phyloP scores from a whole-genome alignment of 1,140 invertebrate genomes.

The Penaeus chinensis region DNA sequence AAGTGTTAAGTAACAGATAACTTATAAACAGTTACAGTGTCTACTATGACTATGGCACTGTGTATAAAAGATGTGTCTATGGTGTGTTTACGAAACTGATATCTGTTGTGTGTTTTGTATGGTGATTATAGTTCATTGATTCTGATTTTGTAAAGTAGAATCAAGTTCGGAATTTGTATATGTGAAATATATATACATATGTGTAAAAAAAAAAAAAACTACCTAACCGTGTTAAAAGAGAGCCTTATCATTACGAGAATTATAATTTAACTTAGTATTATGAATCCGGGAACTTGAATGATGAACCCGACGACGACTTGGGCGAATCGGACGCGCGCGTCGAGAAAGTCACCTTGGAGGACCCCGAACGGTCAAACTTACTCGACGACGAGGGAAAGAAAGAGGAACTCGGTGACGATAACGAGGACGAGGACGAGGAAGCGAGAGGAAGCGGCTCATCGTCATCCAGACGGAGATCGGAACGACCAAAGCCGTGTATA shows the following conservation, averaged over 20 bases:
- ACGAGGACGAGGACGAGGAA: constrained; percentile 44
- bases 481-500: not conserved
- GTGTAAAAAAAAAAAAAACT: too few species aligned
- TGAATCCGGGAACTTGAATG: constrained; percentile 27
- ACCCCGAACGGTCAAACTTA: too few species aligned
- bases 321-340: not conserved
- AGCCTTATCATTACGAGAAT: not conserved
- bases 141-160: not conserved
- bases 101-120: too few species aligned
- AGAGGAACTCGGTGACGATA: not conserved
- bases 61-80: too few species aligned
- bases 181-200: too few species aligned
- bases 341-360: not conserved
- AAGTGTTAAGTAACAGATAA: too few species aligned
- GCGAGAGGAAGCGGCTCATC: constrained; percentile 3
- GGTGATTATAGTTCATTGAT: not conserved
- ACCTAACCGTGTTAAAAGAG: too few species aligned
- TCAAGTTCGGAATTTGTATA: not conserved
- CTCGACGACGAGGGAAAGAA: constrained; percentile 3
- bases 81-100: too few species aligned
- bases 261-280: not conserved
- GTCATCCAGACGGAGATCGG: constrained; percentile 1
- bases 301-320: not conserved
- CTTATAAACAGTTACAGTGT: too few species aligned
- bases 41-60: too few species aligned